Evolutionary conservation across 2,113 vertebrate species (phyloP).

Genomic region (Odocoileus hemionus): DNA sequence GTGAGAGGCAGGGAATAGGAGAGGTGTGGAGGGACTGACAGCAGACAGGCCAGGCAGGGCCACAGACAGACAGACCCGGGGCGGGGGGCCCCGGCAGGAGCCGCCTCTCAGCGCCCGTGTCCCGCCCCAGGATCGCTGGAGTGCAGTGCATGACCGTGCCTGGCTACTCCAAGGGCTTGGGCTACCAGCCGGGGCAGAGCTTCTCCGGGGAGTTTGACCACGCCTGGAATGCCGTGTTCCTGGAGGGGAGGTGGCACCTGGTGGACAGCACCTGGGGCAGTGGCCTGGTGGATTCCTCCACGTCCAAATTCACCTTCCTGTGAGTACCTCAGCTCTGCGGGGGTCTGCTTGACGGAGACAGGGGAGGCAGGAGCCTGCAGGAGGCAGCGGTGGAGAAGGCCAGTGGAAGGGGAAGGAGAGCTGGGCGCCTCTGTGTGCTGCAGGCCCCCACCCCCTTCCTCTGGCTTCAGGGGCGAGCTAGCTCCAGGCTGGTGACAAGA

Average conservation of each 20-base stretch:
- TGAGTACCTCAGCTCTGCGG: conserved; percentile 48
- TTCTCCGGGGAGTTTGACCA: conserved; percentile 81
- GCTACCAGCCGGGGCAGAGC: conserved; percentile 81
- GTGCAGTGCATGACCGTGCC: conserved; percentile 83
- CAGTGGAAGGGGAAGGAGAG: background rate
- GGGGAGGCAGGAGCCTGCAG: background rate
- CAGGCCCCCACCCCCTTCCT: background rate
- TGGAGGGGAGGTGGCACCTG: conserved; percentile 86
- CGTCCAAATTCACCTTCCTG: conserved; percentile 84
- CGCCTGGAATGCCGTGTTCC: conserved; percentile 84
- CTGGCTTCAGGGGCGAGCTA: background rate
- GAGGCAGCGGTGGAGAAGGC: background rate
- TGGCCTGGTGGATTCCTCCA: conserved; percentile 74
- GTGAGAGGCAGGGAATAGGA: background rate
- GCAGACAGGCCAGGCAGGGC: background rate
- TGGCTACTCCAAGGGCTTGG: conserved; percentile 82
- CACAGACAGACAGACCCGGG: background rate
- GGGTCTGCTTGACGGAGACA: accelerated
- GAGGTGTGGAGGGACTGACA: background rate
- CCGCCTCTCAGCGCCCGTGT: background rate
- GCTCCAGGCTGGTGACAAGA: background rate
- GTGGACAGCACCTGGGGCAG: conserved; percentile 89
- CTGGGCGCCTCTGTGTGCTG: background rate
- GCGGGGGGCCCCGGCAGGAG: background rate
- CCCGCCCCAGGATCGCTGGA: conserved; percentile 78